Evolutionary conservation across 2,888 invertebrate species (phyloP).

Genomic region (Alloplasta piceator): DNA sequence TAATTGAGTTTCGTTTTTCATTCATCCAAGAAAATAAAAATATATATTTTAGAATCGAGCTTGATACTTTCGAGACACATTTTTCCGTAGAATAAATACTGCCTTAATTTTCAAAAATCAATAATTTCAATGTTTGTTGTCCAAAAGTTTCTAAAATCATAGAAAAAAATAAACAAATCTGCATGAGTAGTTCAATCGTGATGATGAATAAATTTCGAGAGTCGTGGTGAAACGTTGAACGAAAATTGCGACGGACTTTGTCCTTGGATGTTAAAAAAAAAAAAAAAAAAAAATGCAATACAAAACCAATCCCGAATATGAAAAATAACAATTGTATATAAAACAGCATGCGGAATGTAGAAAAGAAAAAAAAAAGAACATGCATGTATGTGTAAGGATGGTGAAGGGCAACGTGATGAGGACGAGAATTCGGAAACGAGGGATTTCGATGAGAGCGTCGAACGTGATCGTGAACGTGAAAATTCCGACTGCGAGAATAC

Average conservation of each 20-base stretch:
- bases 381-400: constrained; percentile 83
- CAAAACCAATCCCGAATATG: constrained; percentile 7
- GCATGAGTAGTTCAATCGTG: background rate
- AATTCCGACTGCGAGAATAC: constrained; percentile 76
- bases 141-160: background rate
- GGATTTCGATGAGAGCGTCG: constrained; percentile 78
- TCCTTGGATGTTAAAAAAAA: background rate
- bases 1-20: too few species aligned
- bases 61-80: too few species aligned
- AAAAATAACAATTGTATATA: constrained; percentile 65
- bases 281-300: background rate
- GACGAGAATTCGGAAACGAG: constrained; percentile 82
- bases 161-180: background rate
- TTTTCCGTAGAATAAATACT: too few species aligned
- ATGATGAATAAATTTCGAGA: background rate
- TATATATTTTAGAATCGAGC: too few species aligned
- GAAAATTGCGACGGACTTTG: background rate
- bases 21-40: too few species aligned
- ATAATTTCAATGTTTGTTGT: background rate
- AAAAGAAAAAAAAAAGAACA: constrained; percentile 67
- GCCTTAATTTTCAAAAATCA: too few species aligned
- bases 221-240: background rate
- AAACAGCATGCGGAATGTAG: constrained; percentile 80
- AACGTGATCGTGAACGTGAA: constrained; percentile 65
- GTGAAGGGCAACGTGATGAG: constrained; percentile 84